phyloP scores from a whole-genome alignment of 2,113 vertebrate species.

The Ammodytes dubius region DNA sequence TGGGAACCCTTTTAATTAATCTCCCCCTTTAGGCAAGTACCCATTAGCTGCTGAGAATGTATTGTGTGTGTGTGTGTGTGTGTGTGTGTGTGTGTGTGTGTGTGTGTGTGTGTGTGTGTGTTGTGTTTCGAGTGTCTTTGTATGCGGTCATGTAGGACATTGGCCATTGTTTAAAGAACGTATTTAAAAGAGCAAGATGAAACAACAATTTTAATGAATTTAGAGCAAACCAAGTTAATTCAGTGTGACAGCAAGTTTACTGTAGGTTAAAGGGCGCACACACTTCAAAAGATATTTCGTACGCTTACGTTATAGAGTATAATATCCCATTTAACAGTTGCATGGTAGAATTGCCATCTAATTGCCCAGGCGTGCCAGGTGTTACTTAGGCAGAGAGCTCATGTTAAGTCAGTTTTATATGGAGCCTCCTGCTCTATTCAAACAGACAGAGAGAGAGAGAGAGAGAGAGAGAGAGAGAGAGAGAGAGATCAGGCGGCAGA shows the following conservation, averaged over 20 bases:
- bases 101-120: background rate
- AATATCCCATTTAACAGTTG: constrained; percentile 41
- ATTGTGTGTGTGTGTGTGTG: constrained; percentile 15
- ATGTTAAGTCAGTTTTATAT: constrained; percentile 3
- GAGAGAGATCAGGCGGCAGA: constrained; percentile 47
- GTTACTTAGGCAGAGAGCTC: constrained; percentile 36
- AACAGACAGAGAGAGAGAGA: background rate
- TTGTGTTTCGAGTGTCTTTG: background rate
- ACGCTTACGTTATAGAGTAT: constrained; percentile 11
- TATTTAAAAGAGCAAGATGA: constrained; percentile 11
- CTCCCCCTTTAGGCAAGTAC: constrained; percentile 30
- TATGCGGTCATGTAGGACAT: constrained; percentile 33
- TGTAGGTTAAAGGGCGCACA: constrained; percentile 13
- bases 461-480: background rate
- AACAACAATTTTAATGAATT: constrained; percentile 15
- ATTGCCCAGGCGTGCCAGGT: constrained; percentile 39
- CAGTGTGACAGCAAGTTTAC: constrained; percentile 30
- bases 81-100: constrained; percentile 1
- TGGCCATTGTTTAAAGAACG: constrained; percentile 20
- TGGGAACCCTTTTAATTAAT: constrained; percentile 71
- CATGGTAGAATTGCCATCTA: constrained; percentile 26
- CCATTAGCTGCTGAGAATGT: constrained; percentile 59
- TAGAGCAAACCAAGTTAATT: constrained; percentile 38
- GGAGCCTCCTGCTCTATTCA: constrained; percentile 27
- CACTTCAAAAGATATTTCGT: constrained; percentile 39